A percentile compares a stretch with the other conserved stretches of the same genome.
These are phyloP conservation scores for Luidia sarsii DNA, from an alignment of 53 echinoderm and acorn worm genomes.

Conservation along the genomic window DNA sequence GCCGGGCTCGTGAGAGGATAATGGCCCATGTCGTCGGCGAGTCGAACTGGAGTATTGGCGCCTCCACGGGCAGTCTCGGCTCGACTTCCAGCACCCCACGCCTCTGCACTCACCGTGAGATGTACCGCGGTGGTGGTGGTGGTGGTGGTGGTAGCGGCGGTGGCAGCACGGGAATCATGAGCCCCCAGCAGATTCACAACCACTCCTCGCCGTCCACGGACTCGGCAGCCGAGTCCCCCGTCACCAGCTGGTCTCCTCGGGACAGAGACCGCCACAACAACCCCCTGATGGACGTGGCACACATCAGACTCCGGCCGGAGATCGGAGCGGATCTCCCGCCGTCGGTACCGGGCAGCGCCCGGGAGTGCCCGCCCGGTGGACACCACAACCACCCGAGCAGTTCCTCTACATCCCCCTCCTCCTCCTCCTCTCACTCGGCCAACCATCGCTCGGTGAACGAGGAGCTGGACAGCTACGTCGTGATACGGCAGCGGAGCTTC, in stretches of 20 bases:
- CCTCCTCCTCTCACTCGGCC: slow-evolving; percentile 5
- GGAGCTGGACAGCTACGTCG: slow-evolving; percentile 88
- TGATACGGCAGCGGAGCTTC: slow-evolving; percentile 86
- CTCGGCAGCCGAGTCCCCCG: background rate
- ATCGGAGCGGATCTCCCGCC: slow-evolving; percentile 24
- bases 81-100: slow-evolving; percentile 36
- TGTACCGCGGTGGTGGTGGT: background rate
- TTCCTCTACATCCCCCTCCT: slow-evolving; percentile 31
- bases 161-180: slow-evolving; percentile 1
- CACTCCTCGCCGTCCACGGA: slow-evolving; percentile 18
- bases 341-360: slow-evolving; percentile 15
- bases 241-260: background rate
- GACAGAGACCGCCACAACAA: slow-evolving; percentile 20
- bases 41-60: slow-evolving; percentile 38
- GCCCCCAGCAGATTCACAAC: slow-evolving; percentile 35
- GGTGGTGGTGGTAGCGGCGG: background rate
- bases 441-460: slow-evolving; percentile 76
- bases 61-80: slow-evolving; percentile 29
- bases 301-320: slow-evolving; percentile 51
- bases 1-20: no score
- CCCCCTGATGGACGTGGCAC: slow-evolving; percentile 22
- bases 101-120: slow-evolving; percentile 37
- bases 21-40: slow-evolving; percentile 29
- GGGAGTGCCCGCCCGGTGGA: slow-evolving; percentile 1
- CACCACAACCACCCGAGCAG: no score